A percentile compares a stretch with the other conserved stretches of the same genome.
Evolutionary conservation across 2,113 vertebrate species (phyloP).

Genomic region (Genyomyrus donnyi): DNA sequence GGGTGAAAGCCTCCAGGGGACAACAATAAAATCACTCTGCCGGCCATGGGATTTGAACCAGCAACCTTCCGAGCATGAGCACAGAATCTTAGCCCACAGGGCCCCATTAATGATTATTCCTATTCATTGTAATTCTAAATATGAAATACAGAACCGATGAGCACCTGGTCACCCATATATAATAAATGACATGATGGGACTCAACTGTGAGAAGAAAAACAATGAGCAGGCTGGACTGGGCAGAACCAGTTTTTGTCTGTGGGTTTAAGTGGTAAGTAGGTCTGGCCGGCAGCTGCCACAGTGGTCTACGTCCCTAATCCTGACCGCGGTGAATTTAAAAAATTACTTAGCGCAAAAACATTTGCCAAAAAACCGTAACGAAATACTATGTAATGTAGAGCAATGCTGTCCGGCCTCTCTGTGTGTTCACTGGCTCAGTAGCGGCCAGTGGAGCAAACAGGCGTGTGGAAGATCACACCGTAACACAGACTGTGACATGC

Average conservation of each 20-base stretch:
- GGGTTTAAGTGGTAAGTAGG: not conserved
- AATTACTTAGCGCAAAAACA: not conserved
- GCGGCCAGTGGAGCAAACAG: not conserved
- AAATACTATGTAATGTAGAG: not conserved
- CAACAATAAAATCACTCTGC: not conserved
- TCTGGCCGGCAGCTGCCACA: not conserved
- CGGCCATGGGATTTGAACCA: not conserved
- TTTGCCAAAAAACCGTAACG: not conserved
- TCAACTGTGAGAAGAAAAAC: not conserved
- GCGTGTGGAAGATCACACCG: not conserved
- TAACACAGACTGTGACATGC: not conserved
- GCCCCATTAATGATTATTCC: not conserved
- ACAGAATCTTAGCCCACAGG: not conserved
- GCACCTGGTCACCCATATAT: not conserved
- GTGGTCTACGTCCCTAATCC: not conserved
- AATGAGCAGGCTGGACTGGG: not conserved
- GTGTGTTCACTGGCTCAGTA: not conserved
- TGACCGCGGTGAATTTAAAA: not conserved
- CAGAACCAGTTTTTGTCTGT: not conserved
- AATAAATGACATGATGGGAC: not conserved
- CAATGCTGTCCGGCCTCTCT: not conserved
- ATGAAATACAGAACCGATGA: not conserved
- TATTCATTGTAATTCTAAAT: not conserved
- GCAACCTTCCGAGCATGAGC: not conserved
- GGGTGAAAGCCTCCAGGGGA: not conserved